Evolutionary conservation across 2,888 invertebrate genomes (phyloP).

Genomic region (Parnassius smintheus): DNA sequence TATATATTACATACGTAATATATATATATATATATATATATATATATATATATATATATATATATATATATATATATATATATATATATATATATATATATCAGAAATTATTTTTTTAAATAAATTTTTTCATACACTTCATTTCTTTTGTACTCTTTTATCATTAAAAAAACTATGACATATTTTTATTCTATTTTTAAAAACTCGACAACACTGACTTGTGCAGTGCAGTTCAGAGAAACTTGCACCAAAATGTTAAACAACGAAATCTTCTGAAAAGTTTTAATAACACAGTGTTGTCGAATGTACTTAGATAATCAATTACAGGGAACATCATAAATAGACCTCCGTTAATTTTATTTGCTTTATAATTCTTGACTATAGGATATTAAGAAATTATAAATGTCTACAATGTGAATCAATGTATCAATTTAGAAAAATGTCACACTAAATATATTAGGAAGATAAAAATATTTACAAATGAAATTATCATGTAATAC

Average conservation of each 20-base stretch:
- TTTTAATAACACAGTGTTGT: background rate
- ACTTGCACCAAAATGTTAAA: background rate
- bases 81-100: no score
- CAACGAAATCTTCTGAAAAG: no score
- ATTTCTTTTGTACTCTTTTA: background rate
- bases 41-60: no score
- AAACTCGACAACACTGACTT: background rate
- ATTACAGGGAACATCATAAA: slow-evolving; percentile 22
- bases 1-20: no score
- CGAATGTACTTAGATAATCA: slow-evolving; percentile 3
- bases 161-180: background rate
- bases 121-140: background rate
- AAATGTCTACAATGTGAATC: slow-evolving; percentile 3
- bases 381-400: slow-evolving; percentile 6
- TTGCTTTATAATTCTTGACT: slow-evolving; percentile 12
- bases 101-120: background rate
- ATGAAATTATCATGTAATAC: background rate
- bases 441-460: slow-evolving; percentile 5
- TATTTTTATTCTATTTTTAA: background rate
- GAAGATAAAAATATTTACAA: slow-evolving; percentile 17
- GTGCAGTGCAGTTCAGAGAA: background rate
- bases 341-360: slow-evolving; percentile 1
- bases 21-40: no score
- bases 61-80: no score
- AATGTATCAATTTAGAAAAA: slow-evolving; percentile 20